Base-by-base conservation (phyloP, 1,140 invertebrate genomes). In the Solenopsis invicta region DNA sequence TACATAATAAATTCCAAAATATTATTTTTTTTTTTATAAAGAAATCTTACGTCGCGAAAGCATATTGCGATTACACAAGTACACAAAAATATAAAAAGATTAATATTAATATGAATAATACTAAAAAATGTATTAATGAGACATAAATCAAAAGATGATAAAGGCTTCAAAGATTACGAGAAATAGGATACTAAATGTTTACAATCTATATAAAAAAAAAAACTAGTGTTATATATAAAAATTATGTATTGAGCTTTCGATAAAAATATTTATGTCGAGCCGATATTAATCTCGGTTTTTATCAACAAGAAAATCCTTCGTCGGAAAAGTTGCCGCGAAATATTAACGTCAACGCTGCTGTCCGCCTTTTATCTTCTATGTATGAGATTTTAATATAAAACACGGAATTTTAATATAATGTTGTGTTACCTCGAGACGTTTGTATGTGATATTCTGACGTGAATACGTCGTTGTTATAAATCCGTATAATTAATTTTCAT, bases 321-420 rank as follows among this genome's bases (percentile, higher is more conserved):
- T 50, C 18, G 48, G 69, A n/a, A 41, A 84, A 84, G 54, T 84
- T 84, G 41, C 80, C 41, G 41, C 69, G 45, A 84, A 84, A 84
- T 84, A 84, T 84, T 61, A 74, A 84, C 54, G 69, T 84, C 80
- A 74, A 84, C 80, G 71, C 16, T 74, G 29, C 54, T 61, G 54
- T 62, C 41, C 18, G 24, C 41, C 69, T 84, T 84, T 84, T 84
- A 74, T 84, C 80, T 75, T 50, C 29, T 34, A 59, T 71, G 41
- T 84, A 61, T 29, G 80, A 75, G 54, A 61, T 84, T 84, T 84
- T 84, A 84, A 84, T 82, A 82, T 82, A 50, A 84, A 84, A 84
- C 41, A 84, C 54, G 80, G 64, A 74, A 84, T 84, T 84, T 84
- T 84, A 84, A 84, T 84, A 84, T 84, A 84, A 84, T 75, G 67